Conservation (phyloP, 2,113 vertebrate genomes). For the Tiliqua scincoides region DNA sequence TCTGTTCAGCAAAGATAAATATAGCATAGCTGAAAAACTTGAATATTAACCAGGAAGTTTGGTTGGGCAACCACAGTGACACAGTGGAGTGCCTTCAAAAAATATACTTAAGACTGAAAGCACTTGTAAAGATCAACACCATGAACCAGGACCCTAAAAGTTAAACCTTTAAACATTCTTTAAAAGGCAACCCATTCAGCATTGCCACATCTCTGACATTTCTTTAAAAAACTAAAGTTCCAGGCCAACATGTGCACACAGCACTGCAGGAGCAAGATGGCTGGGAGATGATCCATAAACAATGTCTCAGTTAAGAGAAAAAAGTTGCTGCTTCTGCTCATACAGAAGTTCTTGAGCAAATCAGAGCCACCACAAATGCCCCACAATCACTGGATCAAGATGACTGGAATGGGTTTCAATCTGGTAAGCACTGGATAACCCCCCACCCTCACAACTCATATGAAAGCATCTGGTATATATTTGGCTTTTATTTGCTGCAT, state of each 20-base stretch:
- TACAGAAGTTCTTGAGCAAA: neutral
- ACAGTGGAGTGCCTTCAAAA: neutral
- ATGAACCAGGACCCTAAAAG: neutral
- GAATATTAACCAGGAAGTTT: neutral
- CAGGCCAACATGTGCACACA: neutral
- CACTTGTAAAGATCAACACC: neutral
- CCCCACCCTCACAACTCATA: no score
- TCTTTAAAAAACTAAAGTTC: neutral
- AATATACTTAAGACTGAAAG: neutral
- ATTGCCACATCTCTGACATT: neutral
- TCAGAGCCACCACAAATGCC: neutral
- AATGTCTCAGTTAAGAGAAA: neutral
- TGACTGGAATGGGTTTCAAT: neutral
- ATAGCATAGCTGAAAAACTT: slow-evolving; percentile 9
- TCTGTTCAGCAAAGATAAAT: slow-evolving; percentile 13
- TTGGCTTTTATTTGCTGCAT: neutral
- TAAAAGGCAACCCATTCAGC: no score
- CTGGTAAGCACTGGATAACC: neutral
- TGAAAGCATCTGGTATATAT: neutral
- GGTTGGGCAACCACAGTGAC: neutral
- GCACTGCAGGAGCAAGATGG: neutral
- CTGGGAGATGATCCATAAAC: neutral
- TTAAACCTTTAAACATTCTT: neutral
- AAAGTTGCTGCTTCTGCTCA: neutral
- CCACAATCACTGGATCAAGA: neutral